Conservation (phyloP, 2,888 invertebrate genomes). For the Caradrina clavipalpis region DNA sequence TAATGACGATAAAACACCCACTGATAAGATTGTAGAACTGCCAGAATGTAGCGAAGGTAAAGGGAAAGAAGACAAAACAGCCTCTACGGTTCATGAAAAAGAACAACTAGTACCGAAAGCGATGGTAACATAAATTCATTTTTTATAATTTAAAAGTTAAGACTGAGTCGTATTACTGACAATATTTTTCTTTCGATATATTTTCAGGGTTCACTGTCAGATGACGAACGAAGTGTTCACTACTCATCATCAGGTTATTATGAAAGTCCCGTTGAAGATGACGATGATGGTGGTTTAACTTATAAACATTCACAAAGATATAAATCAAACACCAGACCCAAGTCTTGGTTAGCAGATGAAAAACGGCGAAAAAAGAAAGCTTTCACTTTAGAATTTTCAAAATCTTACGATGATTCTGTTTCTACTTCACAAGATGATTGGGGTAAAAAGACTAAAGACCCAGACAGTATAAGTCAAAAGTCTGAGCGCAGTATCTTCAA, state of each 20-base stretch:
- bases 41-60: conserved; percentile 73
- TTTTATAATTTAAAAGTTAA: background rate
- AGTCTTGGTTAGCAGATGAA: conserved; percentile 93
- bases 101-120: conserved; percentile 85
- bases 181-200: conserved; percentile 6
- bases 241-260: conserved; percentile 95
- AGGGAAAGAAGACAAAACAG: conserved; percentile 74
- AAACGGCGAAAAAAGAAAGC: conserved; percentile 93
- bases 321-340: conserved; percentile 83
- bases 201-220: conserved; percentile 91
- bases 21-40: conserved; percentile 75
- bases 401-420: conserved; percentile 90
- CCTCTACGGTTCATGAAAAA: conserved; percentile 72
- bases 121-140: conserved; percentile 71
- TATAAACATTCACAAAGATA: conserved; percentile 90
- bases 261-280: conserved; percentile 94
- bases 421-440: conserved; percentile 89
- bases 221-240: conserved; percentile 93
- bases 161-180: background rate
- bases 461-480: conserved; percentile 76
- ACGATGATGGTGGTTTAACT: conserved; percentile 90
- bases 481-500: conserved; percentile 80
- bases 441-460: conserved; percentile 81
- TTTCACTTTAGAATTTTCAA: conserved; percentile 94
- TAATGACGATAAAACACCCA: conserved; percentile 74